Evolutionary conservation across 2,888 invertebrate genomes (phyloP).

Genomic region (Pegoplata infirma): DNA sequence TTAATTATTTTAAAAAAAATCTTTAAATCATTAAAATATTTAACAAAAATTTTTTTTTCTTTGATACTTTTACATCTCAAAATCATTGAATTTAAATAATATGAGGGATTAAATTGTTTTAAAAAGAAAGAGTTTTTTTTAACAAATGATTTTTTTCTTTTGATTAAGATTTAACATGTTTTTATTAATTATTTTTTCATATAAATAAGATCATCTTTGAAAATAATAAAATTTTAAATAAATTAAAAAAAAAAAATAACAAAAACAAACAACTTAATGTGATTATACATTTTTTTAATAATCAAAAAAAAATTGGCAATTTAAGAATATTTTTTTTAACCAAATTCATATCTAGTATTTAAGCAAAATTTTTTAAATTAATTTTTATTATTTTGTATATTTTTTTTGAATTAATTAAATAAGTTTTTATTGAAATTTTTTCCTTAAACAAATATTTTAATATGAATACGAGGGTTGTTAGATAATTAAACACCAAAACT

Average conservation of each 20-base stretch:
- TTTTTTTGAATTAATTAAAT: not conserved
- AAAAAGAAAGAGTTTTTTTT: too few species aligned
- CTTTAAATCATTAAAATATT: constrained; percentile 7
- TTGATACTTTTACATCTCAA: not conserved
- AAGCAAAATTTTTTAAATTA: constrained; percentile 6
- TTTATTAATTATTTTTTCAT: constrained; percentile 43
- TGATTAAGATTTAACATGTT: constrained; percentile 40
- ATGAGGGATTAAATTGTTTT: constrained; percentile 5
- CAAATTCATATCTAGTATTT: not conserved
- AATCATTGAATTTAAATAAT: not conserved
- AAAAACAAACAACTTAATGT: constrained; percentile 25
- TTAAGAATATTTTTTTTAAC: constrained; percentile 23
- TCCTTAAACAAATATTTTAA: too few species aligned
- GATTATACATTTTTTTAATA: constrained; percentile 25
- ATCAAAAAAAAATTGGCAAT: not conserved
- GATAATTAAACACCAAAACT: too few species aligned
- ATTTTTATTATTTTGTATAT: constrained; percentile 27
- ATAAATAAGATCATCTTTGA: constrained; percentile 43
- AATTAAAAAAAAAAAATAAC: constrained; percentile 31
- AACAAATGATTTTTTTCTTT: constrained; percentile 30
- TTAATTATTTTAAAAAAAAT: constrained; percentile 7
- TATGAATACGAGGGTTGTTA: too few species aligned
- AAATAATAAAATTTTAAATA: constrained; percentile 46
- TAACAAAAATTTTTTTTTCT: not conserved
- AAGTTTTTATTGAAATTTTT: not conserved